Conservation (phyloP, 1,140 invertebrate genomes). For the Aphaenogaster floridana region DNA sequence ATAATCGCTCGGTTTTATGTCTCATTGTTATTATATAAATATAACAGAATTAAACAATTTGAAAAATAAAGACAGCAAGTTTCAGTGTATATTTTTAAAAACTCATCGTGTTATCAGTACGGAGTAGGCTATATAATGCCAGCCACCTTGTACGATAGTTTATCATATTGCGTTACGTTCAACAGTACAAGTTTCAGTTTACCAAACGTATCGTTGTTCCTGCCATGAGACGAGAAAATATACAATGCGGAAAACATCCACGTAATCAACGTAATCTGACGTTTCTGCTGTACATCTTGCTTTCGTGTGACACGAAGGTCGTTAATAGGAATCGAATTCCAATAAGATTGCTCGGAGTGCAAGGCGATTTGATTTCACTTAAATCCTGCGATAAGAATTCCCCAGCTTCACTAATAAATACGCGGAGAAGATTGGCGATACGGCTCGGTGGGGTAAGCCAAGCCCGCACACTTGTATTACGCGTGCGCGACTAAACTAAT, state of each 20-base stretch:
- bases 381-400: constrained; percentile 13
- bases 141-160: not conserved
- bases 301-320: constrained; percentile 13
- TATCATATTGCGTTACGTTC: not conserved
- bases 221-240: not conserved
- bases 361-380: constrained; percentile 23
- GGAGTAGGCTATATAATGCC: not conserved
- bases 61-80: not conserved
- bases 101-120: not conserved
- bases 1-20: not conserved
- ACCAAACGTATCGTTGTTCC: not conserved
- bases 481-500: constrained; percentile 70
- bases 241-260: not conserved
- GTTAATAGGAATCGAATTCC: constrained; percentile 31
- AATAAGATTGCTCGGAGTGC: constrained; percentile 3
- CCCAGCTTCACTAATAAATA: not conserved
- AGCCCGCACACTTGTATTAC: constrained; percentile 55
- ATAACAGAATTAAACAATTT: not conserved
- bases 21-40: not conserved
- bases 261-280: not conserved
- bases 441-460: constrained; percentile 47
- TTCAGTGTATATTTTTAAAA: not conserved
- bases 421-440: constrained; percentile 50
- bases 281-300: not conserved
- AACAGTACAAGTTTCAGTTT: not conserved